Evolutionary conservation across 2,797 vertebrate species (phyloP).

Genomic region (Lutjanus argentimaculatus): DNA sequence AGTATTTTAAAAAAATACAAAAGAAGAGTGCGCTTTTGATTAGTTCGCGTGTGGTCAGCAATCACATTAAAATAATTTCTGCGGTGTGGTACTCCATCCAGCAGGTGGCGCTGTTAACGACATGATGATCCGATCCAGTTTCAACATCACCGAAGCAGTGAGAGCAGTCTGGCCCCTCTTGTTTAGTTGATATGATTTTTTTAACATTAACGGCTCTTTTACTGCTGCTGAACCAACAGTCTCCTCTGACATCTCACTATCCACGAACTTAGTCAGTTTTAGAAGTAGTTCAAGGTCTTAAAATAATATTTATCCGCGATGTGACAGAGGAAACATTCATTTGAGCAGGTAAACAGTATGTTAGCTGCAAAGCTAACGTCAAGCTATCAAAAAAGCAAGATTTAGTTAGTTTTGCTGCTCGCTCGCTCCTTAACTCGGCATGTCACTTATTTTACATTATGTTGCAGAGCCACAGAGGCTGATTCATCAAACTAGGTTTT

Average conservation of each 20-base stretch:
- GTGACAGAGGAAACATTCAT: neutral
- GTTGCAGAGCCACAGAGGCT: neutral
- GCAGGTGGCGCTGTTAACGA: constrained; percentile 28
- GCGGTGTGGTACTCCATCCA: constrained; percentile 29
- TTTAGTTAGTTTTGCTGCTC: neutral
- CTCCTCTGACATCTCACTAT: neutral
- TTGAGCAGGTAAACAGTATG: constrained; percentile 42
- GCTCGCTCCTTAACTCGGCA: neutral
- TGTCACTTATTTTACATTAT: no score
- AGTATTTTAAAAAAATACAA: no score
- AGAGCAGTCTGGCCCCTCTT: neutral
- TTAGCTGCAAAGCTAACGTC: constrained; percentile 40
- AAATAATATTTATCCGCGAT: accelerated
- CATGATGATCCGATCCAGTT: no score
- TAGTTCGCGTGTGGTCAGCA: no score
- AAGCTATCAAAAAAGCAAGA: neutral
- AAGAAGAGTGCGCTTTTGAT: no score
- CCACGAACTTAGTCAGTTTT: accelerated
- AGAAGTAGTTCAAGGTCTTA: accelerated
- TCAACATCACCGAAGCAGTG: neutral
- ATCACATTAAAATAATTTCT: neutral
- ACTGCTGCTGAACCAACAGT: neutral
- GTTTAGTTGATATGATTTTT: neutral
- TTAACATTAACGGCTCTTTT: neutral
- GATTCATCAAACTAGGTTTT: neutral